Base-by-base conservation (phyloP, 2,113 vertebrate genomes). In the Fukomys damarensis region DNA sequence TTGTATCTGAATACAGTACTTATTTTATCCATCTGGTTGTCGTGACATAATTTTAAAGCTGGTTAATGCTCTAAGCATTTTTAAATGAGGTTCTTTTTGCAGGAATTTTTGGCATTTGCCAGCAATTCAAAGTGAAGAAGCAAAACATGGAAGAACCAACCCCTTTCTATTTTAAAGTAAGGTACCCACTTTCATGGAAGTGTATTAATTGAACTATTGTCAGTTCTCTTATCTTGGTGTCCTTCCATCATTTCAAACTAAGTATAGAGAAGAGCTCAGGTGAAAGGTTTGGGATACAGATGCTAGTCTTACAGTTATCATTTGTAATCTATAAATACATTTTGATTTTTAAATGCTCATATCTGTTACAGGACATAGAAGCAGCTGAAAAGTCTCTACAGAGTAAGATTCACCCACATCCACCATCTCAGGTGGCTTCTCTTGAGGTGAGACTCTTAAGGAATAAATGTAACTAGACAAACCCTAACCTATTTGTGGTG, bases 381-480 rank as follows among this genome's bases (percentile, higher is more conserved):
- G 97, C 96, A 96, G 96, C 98, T 92, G 99, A 98, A 96, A 98
- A 98, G 91, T 98, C 91, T 92, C 97, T 99, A 74, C 98, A 97
- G 92, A 98, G 95, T 88, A 98, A 95, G 95, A 65, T 52, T 6
- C n/a, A 66, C 81, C 84, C 97, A 59, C 95, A 97, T 93, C 98
- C 98, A 91, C 97, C 96, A 61, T 98, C 98, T 0, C 83, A 98
- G 80, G 86, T 99, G 89, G 94, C 98, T 96, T 98, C 98, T 96
- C 98, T 99, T 77, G 98, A 99, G 99, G 99, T 99, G 98, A 98
- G 98, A 95, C 11, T 77, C 61, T 76, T 80, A 76, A 46, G 49
- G 49, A 93, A 84, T 83, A 52, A 56, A 81, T 30, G 1, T 93
- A 46, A 63, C 49, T 26, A 61, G 58, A 70, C 24, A 92, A 65